Conservation (phyloP, 1,140 invertebrate species). For the Drosophila setifemur region DNA sequence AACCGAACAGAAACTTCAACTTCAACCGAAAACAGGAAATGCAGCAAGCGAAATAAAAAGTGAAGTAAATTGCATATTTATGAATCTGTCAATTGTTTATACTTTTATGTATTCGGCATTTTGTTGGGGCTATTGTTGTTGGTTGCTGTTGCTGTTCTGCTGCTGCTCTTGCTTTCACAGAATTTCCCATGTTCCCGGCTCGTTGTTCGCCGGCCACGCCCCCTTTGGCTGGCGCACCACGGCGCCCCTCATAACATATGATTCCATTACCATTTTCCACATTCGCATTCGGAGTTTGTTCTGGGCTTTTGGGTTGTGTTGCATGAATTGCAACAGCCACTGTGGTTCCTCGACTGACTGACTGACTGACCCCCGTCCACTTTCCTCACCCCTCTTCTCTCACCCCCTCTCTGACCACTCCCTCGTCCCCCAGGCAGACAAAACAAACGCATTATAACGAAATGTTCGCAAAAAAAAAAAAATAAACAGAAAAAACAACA, state of each 20-base stretch:
- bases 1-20: too few relatives aligned
- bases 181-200: constrained; percentile 57
- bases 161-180: constrained; percentile 50
- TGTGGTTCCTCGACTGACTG: constrained; percentile 9
- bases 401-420: neutral
- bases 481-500: neutral
- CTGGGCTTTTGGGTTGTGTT: constrained; percentile 37
- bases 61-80: constrained; percentile 81
- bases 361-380: constrained; percentile 13
- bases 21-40: constrained; percentile 67
- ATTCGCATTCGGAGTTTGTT: constrained; percentile 31
- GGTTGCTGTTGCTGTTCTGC: neutral
- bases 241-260: constrained; percentile 52
- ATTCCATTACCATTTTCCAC: constrained; percentile 52
- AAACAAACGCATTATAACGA: constrained; percentile 59
- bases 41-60: constrained; percentile 78
- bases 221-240: neutral
- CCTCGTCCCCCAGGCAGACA: constrained; percentile 27
- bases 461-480: constrained; percentile 37
- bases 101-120: constrained; percentile 64
- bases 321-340: constrained; percentile 46
- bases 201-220: constrained; percentile 14
- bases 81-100: constrained; percentile 82
- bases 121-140: constrained; percentile 33
- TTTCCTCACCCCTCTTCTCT: neutral